phyloP scores from a whole-genome alignment of 2,797 vertebrate genomes.

The Ctenochaetus hawaiiensis region DNA sequence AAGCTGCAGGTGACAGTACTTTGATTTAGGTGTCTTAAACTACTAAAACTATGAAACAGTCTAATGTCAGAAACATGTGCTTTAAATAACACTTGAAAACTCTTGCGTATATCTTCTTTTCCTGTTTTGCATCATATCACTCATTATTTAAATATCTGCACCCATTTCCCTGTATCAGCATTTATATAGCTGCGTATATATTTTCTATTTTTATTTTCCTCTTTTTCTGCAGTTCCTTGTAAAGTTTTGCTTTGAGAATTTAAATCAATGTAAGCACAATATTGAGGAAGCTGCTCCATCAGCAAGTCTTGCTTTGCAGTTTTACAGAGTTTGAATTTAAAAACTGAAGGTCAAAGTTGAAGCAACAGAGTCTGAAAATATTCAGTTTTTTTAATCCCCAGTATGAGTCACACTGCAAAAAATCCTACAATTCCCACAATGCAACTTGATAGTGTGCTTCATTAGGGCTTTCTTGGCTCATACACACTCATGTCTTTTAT shows the following conservation, averaged over 20 bases:
- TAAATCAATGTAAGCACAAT: too few species aligned
- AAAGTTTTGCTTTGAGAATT: too few species aligned
- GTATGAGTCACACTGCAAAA: conserved; percentile 32
- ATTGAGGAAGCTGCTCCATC: too few species aligned
- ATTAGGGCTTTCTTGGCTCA: conserved; percentile 34
- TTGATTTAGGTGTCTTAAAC: neutral
- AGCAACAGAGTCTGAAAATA: neutral
- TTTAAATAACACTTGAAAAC: conserved; percentile 11
- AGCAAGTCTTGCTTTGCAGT: neutral
- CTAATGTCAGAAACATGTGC: conserved; percentile 4
- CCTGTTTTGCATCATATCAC: neutral
- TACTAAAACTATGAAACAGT: neutral
- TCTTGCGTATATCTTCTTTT: neutral
- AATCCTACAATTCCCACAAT: conserved; percentile 35
- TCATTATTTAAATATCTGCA: neutral
- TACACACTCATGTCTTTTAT: conserved; percentile 24
- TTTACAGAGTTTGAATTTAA: neutral
- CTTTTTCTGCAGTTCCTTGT: too few species aligned
- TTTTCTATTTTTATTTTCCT: too few species aligned
- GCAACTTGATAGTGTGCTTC: conserved; percentile 32
- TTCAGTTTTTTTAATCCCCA: conserved; percentile 18
- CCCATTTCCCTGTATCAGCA: neutral
- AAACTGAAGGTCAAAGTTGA: neutral
- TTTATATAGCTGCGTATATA: too few species aligned
- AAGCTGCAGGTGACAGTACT: neutral